Conservation (phyloP, 2,113 vertebrate genomes). For the Salvelinus alpinus region DNA sequence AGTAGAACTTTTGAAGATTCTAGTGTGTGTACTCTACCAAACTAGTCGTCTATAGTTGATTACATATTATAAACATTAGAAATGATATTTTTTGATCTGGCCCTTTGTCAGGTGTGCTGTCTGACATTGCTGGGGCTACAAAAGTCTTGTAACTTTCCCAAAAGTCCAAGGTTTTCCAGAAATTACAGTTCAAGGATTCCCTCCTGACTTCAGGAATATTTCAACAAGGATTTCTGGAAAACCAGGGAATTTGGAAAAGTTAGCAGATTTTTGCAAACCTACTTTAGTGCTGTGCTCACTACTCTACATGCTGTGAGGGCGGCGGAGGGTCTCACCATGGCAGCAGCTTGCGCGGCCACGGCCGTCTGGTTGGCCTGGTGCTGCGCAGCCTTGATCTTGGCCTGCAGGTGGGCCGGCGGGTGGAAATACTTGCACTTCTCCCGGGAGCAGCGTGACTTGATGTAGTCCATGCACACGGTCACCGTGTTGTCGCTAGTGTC, state of each 20-base stretch:
- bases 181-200: too few species aligned
- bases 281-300: too few species aligned
- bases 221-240: too few species aligned
- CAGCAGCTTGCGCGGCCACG: slow-evolving; percentile 91
- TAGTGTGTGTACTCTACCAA: not conserved
- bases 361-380: slow-evolving; percentile 98
- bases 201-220: too few species aligned
- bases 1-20: not conserved
- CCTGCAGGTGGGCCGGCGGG: slow-evolving; percentile 98
- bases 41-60: not conserved
- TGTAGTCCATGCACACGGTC: slow-evolving; percentile 99
- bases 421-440: slow-evolving; percentile 99
- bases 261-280: too few species aligned
- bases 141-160: too few species aligned
- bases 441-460: slow-evolving; percentile 99
- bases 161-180: too few species aligned
- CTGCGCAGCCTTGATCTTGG: slow-evolving; percentile 98
- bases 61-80: not conserved
- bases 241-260: too few species aligned
- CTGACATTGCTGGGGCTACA: too few species aligned
- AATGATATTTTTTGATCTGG: not conserved
- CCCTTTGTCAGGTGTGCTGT: too few species aligned
- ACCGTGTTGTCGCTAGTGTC: slow-evolving; percentile 99
- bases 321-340: slow-evolving; percentile 88
- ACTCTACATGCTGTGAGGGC: not conserved